Evolutionary conservation across 1,140 invertebrate genomes (phyloP), one percentile per base, ranked within the genome.

Genomic region (Batillaria attramentaria): DNA sequence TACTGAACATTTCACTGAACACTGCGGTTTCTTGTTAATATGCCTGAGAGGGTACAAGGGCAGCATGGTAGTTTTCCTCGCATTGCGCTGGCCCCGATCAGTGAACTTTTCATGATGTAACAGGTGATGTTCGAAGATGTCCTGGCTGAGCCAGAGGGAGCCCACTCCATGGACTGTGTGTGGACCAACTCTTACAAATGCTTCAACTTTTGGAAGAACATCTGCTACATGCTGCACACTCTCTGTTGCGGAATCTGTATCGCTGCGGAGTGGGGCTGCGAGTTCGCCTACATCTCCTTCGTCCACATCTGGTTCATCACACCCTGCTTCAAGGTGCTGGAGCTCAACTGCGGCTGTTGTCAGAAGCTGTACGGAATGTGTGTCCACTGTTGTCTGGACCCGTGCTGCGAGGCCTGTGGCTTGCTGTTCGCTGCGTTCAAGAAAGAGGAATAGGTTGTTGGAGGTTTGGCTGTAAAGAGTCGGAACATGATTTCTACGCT

Each of bases 121-220:
- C 79, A 90, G 88, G 83, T 87, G 5, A 35, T 70, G 33, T 96
- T 95, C 94, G 94, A 95, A 81, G 95, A 96, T 83, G 93, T 95
- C 60, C 93, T 96, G 41, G 95, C 94, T 0, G 95, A 96, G 90
- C 95, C 95, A 10, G 94, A 95, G 76, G 94, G 94, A 3, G 93
- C 94, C 5, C 91, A 94, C 54, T 95, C 94, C 82, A 93, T 94
- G 1, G 94, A 95, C 87, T 95, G 94, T 86, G 94, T 94, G 42
- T 96, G 95, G 95, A 92, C 93, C 35, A 90, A 94, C 24, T 95
- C 94, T 78, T 92, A 93, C 82, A 91, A 93, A 57, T 95, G 95
- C 85, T 96, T 95, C 90, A 91, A 92, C 42, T 90, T 93, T 57
- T 93, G 95, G 4, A 93, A 94, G 93, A 93, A 24, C 95, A 95